Percentiles rank a stretch among this genome's conserved stretches.
Conservation (phyloP, 1,140 invertebrate species). For the Hycleus phaleratus region DNA sequence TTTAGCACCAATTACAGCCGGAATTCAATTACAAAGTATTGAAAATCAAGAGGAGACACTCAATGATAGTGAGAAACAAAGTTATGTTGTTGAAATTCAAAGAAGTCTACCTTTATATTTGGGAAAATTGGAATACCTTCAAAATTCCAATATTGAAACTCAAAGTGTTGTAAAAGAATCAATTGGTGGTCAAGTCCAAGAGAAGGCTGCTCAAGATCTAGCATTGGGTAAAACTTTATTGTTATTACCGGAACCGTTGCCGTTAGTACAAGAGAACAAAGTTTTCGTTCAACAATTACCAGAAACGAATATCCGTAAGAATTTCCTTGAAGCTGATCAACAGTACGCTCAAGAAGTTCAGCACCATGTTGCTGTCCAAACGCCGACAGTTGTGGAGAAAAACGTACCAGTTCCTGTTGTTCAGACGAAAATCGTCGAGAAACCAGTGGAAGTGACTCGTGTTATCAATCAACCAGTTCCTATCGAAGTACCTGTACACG, state of each 20-base stretch:
- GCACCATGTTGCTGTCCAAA: constrained; percentile 42
- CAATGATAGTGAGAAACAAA: constrained; percentile 30
- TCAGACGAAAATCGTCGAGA: constrained; percentile 15
- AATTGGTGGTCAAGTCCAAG: constrained; percentile 20
- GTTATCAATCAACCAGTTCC: constrained; percentile 47
- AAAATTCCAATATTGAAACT: constrained; percentile 20
- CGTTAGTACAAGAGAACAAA: neutral
- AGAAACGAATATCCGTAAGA: neutral
- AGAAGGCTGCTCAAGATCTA: constrained; percentile 20
- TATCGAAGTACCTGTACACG: constrained; percentile 34
- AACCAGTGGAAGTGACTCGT: constrained; percentile 45
- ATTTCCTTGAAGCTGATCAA: constrained; percentile 15
- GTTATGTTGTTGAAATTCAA: constrained; percentile 50
- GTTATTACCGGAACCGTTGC: constrained; percentile 19
- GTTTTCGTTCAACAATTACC: constrained; percentile 1
- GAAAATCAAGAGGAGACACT: constrained; percentile 28
- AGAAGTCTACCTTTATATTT: constrained; percentile 47
- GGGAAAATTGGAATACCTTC: constrained; percentile 44
- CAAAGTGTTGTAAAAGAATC: constrained; percentile 1
- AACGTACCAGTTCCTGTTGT: constrained; percentile 28
- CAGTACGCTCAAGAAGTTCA: constrained; percentile 17
- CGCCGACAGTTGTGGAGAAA: constrained; percentile 46
- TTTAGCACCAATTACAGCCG: constrained; percentile 49
- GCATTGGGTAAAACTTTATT: constrained; percentile 29
- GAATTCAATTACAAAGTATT: constrained; percentile 42